Evolutionary conservation across 2,888 invertebrate species (phyloP).

Genomic region (Laspeyria flexula): DNA sequence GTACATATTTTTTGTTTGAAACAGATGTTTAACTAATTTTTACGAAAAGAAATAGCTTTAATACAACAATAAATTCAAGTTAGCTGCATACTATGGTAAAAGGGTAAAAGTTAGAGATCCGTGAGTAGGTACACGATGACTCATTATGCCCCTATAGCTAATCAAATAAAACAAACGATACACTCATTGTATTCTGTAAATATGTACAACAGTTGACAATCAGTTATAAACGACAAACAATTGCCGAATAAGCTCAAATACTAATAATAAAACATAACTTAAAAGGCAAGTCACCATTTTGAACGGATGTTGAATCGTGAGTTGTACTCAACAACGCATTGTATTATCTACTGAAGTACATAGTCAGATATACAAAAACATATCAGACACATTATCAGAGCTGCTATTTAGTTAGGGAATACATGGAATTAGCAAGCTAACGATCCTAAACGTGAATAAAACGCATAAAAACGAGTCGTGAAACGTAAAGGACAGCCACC

Average conservation of each 20-base stretch:
- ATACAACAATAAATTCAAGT: too few species aligned
- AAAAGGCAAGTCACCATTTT: slow-evolving; percentile 88
- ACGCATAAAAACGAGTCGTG: slow-evolving; percentile 73
- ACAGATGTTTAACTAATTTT: too few species aligned
- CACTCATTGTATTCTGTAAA: slow-evolving; percentile 8
- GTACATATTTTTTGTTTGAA: too few species aligned
- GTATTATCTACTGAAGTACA: slow-evolving; percentile 58
- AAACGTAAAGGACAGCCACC: slow-evolving; percentile 81
- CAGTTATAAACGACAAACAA: slow-evolving; percentile 9
- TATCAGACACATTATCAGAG: slow-evolving; percentile 51
- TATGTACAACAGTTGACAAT: slow-evolving; percentile 3
- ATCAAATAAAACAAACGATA: slow-evolving; percentile 14
- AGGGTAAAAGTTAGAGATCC: slow-evolving; percentile 35
- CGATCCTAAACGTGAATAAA: slow-evolving; percentile 61
- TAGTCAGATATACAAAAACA: slow-evolving; percentile 60
- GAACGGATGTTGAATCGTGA: slow-evolving; percentile 81
- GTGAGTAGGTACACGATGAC: slow-evolving; percentile 43
- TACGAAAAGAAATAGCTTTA: not conserved
- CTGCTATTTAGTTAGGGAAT: slow-evolving; percentile 58
- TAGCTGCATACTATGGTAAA: slow-evolving; percentile 19
- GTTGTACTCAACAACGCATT: slow-evolving; percentile 80
- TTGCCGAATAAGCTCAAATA: slow-evolving; percentile 33
- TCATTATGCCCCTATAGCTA: slow-evolving; percentile 40
- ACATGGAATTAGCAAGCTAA: slow-evolving; percentile 47
- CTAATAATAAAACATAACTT: slow-evolving; percentile 45